These are phyloP conservation scores for Larimichthys crocea DNA, from an alignment of 2,113 vertebrate species.

Conservation along the genomic window DNA sequence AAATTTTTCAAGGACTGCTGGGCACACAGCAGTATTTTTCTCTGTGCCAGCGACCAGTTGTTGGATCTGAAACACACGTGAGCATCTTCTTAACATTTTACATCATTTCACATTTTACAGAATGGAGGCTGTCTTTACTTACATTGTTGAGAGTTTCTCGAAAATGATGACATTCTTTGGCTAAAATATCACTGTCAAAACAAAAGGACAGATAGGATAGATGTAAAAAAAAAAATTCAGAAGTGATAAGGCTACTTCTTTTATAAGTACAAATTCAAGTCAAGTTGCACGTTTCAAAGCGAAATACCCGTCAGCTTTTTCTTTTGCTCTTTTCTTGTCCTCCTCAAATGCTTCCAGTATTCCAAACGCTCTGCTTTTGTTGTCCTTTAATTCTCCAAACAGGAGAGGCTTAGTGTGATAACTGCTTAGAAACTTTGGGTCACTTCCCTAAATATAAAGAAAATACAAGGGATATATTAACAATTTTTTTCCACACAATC, in stretches of 20 bases:
- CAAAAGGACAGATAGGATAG: conserved; percentile 3
- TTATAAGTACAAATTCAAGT: background rate
- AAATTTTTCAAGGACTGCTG: conserved; percentile 83
- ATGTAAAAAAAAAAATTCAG: background rate
- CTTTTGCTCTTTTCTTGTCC: conserved; percentile 89
- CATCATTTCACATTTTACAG: background rate
- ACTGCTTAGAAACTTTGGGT: conserved; percentile 87
- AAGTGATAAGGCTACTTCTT: background rate
- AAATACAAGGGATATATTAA: background rate
- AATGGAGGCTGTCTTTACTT: conserved; percentile 71
- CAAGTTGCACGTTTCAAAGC: conserved; percentile 1
- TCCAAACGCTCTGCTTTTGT: conserved; percentile 79
- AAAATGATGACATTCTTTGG: conserved; percentile 82
- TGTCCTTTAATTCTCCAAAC: conserved; percentile 88
- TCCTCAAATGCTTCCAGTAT: conserved; percentile 91
- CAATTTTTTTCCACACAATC: background rate
- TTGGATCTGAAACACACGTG: conserved; percentile 85
- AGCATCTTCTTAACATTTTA: conserved; percentile 6
- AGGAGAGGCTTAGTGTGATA: conserved; percentile 92
- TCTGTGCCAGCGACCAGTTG: conserved; percentile 84
- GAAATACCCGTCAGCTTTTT: conserved; percentile 88
- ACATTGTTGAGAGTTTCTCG: conserved; percentile 88
- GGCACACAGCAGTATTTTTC: conserved; percentile 81
- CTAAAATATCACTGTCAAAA: conserved; percentile 86
- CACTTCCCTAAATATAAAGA: conserved; percentile 82